Conservation (phyloP, 2,797 vertebrate species). For the Zenarchopterus dispar region DNA sequence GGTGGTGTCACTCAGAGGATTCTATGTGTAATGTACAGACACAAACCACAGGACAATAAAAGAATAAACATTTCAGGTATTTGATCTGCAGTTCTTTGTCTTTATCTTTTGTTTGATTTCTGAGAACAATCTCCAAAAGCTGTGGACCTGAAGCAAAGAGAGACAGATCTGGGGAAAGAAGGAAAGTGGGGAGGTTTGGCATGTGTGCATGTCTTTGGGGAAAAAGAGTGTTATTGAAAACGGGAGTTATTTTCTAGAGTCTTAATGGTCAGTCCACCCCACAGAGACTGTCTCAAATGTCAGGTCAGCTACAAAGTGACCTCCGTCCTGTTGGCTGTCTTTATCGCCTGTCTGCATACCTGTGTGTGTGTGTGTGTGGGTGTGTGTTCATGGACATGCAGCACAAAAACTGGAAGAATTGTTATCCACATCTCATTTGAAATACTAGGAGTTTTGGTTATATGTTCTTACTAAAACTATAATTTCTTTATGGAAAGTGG, state of each 20-base stretch:
- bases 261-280: conserved; percentile 74
- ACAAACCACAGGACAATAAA: not conserved
- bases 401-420: not conserved
- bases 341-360: conserved; percentile 22
- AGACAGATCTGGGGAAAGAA: not conserved
- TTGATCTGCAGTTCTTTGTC: not conserved
- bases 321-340: conserved; percentile 55
- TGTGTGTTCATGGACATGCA: not conserved
- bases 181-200: not conserved
- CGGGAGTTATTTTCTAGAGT: conserved; percentile 47
- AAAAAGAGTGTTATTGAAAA: conserved; percentile 39
- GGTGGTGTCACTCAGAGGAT: too few relatives aligned
- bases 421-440: conserved; percentile 8
- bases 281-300: conserved; percentile 79
- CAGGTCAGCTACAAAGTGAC: conserved; percentile 77
- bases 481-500: not conserved
- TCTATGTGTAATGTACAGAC: too few relatives aligned
- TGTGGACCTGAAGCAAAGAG: conserved; percentile 10
- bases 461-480: not conserved
- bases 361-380: conserved; percentile 8
- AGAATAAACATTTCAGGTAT: not conserved
- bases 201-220: conserved; percentile 15
- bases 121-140: conserved; percentile 34
- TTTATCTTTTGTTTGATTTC: not conserved
- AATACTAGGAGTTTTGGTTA: not conserved